These are phyloP conservation scores for Gortyna flavago DNA, from an alignment of 2,888 invertebrate genomes.

Conservation along the genomic window DNA sequence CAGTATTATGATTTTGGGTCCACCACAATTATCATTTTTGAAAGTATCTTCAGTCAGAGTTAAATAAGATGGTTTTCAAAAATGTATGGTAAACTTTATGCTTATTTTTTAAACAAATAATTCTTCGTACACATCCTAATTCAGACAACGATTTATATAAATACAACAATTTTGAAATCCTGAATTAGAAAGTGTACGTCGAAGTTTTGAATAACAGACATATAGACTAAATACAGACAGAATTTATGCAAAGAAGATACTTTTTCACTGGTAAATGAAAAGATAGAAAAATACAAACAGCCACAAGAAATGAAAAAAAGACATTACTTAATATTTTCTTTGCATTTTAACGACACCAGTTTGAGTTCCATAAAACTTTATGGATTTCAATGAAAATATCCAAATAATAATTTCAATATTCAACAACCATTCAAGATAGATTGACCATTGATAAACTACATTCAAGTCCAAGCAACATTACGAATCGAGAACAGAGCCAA, in stretches of 20 bases:
- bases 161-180: background rate
- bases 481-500: background rate
- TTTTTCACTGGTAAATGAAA: background rate
- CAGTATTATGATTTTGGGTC: constrained; percentile 9
- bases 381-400: constrained; percentile 16
- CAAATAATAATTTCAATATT: constrained; percentile 52
- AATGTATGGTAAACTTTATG: constrained; percentile 14
- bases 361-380: constrained; percentile 27
- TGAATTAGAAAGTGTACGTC: constrained; percentile 24
- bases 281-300: background rate
- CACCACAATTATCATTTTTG: constrained; percentile 22
- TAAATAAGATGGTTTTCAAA: background rate
- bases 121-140: constrained; percentile 25
- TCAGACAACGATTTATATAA: background rate
- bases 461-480: background rate
- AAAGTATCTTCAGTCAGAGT: background rate
- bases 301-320: background rate
- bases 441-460: constrained; percentile 53
- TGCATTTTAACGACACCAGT: constrained; percentile 30
- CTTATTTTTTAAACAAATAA: constrained; percentile 5
- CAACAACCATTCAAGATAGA: constrained; percentile 58
- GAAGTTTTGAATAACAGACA: constrained; percentile 28
- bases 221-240: constrained; percentile 54
- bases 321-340: constrained; percentile 35
- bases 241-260: constrained; percentile 53